Evolutionary conservation across 2,797 vertebrate genomes (phyloP).

Genomic region (Enteromius trimaculatus): DNA sequence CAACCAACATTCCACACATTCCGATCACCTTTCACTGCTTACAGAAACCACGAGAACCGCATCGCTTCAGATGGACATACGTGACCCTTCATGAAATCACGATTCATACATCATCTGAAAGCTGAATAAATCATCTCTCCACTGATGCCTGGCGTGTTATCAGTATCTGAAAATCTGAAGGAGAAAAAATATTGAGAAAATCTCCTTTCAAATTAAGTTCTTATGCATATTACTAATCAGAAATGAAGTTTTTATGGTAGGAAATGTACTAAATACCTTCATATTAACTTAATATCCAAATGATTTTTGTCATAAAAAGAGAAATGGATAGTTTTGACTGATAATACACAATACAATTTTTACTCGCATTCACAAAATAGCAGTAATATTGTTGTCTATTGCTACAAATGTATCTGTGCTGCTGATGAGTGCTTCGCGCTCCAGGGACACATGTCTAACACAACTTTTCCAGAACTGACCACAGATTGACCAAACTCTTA

Average conservation of each 20-base stretch:
- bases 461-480: background rate
- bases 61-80: too few species aligned
- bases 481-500: background rate
- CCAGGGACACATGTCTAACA: fast-evolving
- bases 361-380: too few species aligned
- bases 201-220: background rate
- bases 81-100: too few species aligned
- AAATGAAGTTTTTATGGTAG: background rate
- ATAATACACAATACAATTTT: too few species aligned
- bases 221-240: too few species aligned
- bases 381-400: background rate
- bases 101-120: too few species aligned
- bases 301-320: background rate
- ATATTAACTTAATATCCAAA: background rate
- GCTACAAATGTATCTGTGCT: background rate
- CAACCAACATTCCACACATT: background rate
- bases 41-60: background rate
- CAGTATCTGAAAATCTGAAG: too few species aligned
- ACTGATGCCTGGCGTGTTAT: background rate
- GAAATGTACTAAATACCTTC: background rate
- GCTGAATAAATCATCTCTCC: background rate
- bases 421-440: background rate
- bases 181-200: too few species aligned
- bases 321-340: background rate
- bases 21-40: background rate